Conservation (phyloP, 2,888 invertebrate genomes). For the Epirrhoe alternata region DNA sequence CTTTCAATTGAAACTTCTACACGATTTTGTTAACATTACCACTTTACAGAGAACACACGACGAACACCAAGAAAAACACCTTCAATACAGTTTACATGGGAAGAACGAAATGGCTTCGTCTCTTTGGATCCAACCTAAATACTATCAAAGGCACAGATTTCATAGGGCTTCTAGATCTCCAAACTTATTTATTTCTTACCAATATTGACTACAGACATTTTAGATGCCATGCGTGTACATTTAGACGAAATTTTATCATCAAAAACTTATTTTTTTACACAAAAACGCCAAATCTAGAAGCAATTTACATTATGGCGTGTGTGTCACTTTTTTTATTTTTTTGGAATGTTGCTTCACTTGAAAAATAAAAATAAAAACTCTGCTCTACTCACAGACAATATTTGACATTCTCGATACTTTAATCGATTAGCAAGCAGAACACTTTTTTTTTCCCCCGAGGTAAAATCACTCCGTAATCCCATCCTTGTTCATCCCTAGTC, state of each 20-base stretch:
- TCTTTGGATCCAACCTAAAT: constrained; percentile 79
- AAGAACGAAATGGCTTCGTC: constrained; percentile 81
- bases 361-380: constrained; percentile 11
- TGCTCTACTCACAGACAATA: constrained; percentile 23
- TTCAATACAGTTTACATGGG: constrained; percentile 64
- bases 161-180: constrained; percentile 46
- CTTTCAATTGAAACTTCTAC: constrained; percentile 54
- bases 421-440: background rate
- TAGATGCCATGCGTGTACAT: constrained; percentile 72
- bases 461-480: background rate
- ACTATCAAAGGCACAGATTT: constrained; percentile 56
- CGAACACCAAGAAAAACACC: constrained; percentile 54
- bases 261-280: constrained; percentile 73
- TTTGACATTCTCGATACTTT: constrained; percentile 13
- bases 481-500: background rate
- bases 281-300: constrained; percentile 83
- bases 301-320: constrained; percentile 86
- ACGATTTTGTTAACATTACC: constrained; percentile 47
- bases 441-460: background rate
- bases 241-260: constrained; percentile 66
- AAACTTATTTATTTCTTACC: constrained; percentile 69
- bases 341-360: constrained; percentile 57
- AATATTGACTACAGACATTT: constrained; percentile 77
- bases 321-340: constrained; percentile 82
- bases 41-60: constrained; percentile 40